Percentiles rank a stretch among this genome's conserved stretches.
Conservation (phyloP, 2,113 vertebrate species). For the Oenanthe oenanthe region DNA sequence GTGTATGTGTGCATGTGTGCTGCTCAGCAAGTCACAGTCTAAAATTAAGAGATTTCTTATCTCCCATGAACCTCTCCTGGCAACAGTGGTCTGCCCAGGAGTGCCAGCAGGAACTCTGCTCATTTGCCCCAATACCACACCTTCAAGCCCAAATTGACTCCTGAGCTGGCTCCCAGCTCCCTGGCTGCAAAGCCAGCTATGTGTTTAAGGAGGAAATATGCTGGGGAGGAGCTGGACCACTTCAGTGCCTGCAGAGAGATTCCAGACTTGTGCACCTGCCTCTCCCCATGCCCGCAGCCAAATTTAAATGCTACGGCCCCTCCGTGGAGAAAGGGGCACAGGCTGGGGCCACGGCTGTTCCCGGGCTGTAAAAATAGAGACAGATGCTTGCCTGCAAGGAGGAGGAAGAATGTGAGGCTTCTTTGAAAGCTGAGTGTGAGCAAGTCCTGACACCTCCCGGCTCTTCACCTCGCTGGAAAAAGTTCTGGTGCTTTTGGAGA, state of each 20-base stretch:
- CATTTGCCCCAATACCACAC: neutral
- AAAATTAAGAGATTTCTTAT: slow-evolving; percentile 6
- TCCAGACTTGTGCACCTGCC: slow-evolving; percentile 56
- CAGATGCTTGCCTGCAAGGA: neutral
- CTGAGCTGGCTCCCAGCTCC: slow-evolving; percentile 11
- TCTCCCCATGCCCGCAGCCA: slow-evolving; percentile 9
- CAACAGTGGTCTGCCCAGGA: neutral
- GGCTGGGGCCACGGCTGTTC: slow-evolving; percentile 44
- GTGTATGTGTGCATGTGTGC: neutral
- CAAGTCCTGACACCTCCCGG: slow-evolving; percentile 63
- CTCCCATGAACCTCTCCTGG: neutral
- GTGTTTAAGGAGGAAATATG: slow-evolving; percentile 27
- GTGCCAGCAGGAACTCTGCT: neutral
- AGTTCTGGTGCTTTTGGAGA: neutral
- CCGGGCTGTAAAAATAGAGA: slow-evolving; percentile 49
- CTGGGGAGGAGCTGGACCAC: neutral
- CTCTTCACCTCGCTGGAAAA: slow-evolving; percentile 57
- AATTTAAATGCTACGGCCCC: slow-evolving; percentile 33
- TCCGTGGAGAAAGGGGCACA: neutral
- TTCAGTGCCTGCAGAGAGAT: slow-evolving; percentile 2
- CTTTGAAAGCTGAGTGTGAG: slow-evolving; percentile 34
- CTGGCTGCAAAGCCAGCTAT: neutral
- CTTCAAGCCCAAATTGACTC: neutral
- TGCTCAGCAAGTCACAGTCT: neutral
- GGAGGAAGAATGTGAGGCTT: slow-evolving; percentile 52